Base-by-base conservation (phyloP, 2,888 invertebrate species). In the Trilocha varians region DNA sequence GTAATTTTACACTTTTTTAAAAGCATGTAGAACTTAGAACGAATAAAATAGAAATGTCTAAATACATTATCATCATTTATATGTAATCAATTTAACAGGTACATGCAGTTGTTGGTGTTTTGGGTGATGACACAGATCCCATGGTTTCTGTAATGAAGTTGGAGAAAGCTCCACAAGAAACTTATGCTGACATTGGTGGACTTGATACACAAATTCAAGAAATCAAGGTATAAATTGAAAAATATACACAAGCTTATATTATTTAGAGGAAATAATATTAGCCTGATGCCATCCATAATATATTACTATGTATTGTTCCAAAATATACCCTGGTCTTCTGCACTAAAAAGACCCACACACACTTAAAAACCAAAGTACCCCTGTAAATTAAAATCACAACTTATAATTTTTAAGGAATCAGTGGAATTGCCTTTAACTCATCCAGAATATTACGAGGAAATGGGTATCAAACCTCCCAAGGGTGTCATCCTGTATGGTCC, bases 111-210 rank as follows among this genome's bases (percentile, higher is more conserved):
- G 98, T 99, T 18, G 99, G 99, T 41, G 98, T 99, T 0, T 80
- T 99, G n/a, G 94, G 97, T 16, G 99, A 99, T 82, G 99, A 99
- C 70, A 99, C 98, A 9, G 99, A 99, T 82, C 99, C 99, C 3
- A 99, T 99, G 99, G 99, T 99, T 2, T 99, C 98, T 9, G 99
- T 99, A 1, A 99, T 99, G 99, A 99, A 99, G 76, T 83, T 99
- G 36, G 99, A 99, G 71, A 99, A 99, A 69, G 99, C 99, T 6
- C 99, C 99, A 1, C 98, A 98, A 73, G 99, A 99, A 83, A 99
- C 99, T 0, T 99, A 99, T 72, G 99, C 99, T 11, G 99, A 98
- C 80, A 99, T 99, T 74, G 98, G 98, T 65, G 98, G 98, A 13
- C 87, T 99, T 9, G 98, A 98, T 68, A 95, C 94, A 32, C 99